These are phyloP conservation scores for Eurystomus glaucurus DNA, from an alignment of 2,797 vertebrate species.

Conservation along the genomic window DNA sequence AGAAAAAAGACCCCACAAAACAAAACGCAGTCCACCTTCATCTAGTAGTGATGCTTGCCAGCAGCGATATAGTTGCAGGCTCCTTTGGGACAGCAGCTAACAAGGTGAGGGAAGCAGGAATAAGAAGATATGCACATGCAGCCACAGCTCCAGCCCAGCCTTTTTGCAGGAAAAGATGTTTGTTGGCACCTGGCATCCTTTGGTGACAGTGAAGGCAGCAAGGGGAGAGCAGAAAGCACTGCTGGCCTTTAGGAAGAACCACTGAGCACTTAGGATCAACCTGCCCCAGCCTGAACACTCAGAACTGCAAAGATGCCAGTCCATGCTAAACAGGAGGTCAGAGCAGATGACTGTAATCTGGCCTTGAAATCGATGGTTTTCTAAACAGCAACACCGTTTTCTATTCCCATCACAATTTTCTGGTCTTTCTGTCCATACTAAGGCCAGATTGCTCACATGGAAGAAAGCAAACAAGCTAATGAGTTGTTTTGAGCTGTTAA, in stretches of 20 bases:
- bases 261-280: neutral
- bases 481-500: slow-evolving; percentile 53
- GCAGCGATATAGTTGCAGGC: neutral
- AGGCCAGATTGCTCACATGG: neutral
- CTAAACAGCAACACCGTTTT: neutral
- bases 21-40: neutral
- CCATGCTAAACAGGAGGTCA: neutral
- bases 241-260: neutral
- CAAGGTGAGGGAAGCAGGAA: neutral
- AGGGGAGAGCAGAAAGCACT: neutral
- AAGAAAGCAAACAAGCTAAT: slow-evolving; percentile 51
- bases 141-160: neutral
- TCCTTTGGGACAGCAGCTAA: neutral
- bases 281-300: neutral
- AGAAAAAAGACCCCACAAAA: fast-evolving
- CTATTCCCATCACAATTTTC: neutral
- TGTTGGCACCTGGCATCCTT: neutral
- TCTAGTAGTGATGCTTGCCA: neutral
- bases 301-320: neutral
- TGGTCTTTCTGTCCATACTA: neutral
- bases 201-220: neutral
- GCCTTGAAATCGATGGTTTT: neutral
- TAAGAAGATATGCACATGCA: fast-evolving
- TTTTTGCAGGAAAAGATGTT: neutral
- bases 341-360: neutral